Evolutionary conservation across 2,888 invertebrate species (phyloP).

Genomic region (Iselma pallidipennis): DNA sequence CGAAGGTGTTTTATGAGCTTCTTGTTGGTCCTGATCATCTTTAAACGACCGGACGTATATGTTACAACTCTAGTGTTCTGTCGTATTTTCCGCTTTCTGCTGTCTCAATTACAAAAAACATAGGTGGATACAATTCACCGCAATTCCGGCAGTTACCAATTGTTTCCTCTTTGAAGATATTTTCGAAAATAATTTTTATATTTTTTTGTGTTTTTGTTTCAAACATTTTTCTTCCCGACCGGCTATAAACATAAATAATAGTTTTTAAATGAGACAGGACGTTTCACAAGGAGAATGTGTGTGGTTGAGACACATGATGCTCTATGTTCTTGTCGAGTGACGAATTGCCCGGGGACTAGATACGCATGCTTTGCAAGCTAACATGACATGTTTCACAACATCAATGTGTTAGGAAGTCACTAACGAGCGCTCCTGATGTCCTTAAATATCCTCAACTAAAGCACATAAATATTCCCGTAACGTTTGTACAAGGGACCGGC

Average conservation of each 20-base stretch:
- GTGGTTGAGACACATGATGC: slow-evolving; percentile 54
- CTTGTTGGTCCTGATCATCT: slow-evolving; percentile 37
- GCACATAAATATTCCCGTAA: slow-evolving; percentile 14
- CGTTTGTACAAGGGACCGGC: background rate
- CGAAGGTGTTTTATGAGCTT: slow-evolving; percentile 47
- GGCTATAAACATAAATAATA: slow-evolving; percentile 57
- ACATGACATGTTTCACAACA: slow-evolving; percentile 57
- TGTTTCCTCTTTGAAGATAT: background rate
- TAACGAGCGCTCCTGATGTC: slow-evolving; percentile 50
- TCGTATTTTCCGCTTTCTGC: slow-evolving; percentile 10
- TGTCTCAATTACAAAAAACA: background rate
- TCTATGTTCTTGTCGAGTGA: slow-evolving; percentile 55
- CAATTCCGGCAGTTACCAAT: slow-evolving; percentile 13
- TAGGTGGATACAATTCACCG: too few relatives aligned
- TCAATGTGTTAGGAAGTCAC: slow-evolving; percentile 55
- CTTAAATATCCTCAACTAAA: slow-evolving; percentile 18
- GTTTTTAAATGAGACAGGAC: slow-evolving; percentile 62
- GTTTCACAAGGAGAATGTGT: slow-evolving; percentile 56
- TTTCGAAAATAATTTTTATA: slow-evolving; percentile 1
- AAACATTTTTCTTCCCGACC: slow-evolving; percentile 35
- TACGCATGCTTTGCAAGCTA: slow-evolving; percentile 47
- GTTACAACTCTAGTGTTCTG: slow-evolving; percentile 7
- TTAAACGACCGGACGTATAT: slow-evolving; percentile 27
- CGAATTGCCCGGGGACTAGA: slow-evolving; percentile 50
- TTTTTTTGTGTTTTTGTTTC: background rate